Percentiles rank a stretch among this genome's conserved stretches.
phyloP scores from a whole-genome alignment of 1,140 invertebrate genomes.

The Diachasmimorpha longicaudata region DNA sequence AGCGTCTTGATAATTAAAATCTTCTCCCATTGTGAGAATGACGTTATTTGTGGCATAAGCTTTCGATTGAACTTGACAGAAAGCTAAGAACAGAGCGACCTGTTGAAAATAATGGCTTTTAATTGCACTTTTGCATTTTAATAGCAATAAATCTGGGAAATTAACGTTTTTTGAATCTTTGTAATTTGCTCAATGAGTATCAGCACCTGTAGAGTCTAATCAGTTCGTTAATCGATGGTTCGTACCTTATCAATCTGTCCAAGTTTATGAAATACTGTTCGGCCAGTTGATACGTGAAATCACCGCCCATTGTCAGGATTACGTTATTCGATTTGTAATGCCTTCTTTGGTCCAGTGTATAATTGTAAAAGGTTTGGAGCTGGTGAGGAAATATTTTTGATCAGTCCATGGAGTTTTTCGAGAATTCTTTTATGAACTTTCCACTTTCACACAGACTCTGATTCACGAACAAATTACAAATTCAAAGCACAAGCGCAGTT shows the following conservation, averaged over 20 bases:
- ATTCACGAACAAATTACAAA: background rate
- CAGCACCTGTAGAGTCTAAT: background rate
- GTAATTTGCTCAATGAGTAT: slow-evolving; percentile 16
- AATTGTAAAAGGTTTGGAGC: slow-evolving; percentile 40
- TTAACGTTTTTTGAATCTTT: slow-evolving; percentile 24
- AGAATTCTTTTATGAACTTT: background rate
- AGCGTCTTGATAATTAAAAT: slow-evolving; percentile 88
- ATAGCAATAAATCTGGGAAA: slow-evolving; percentile 77
- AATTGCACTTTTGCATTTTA: slow-evolving; percentile 61
- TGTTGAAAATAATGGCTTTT: slow-evolving; percentile 46
- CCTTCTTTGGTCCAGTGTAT: slow-evolving; percentile 57
- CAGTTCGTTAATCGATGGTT: background rate
- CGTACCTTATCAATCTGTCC: slow-evolving; percentile 86
- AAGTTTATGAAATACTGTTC: slow-evolving; percentile 85
- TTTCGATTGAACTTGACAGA: slow-evolving; percentile 60
- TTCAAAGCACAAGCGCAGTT: background rate
- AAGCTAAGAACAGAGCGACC: slow-evolving; percentile 67
- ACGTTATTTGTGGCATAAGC: slow-evolving; percentile 74
- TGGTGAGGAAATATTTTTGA: slow-evolving; percentile 20
- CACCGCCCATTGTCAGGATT: slow-evolving; percentile 91
- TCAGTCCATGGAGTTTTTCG: background rate
- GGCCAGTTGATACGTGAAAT: slow-evolving; percentile 90
- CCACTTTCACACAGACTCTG: no score
- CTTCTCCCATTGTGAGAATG: slow-evolving; percentile 91
- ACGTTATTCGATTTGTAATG: slow-evolving; percentile 75